phyloP scores from a whole-genome alignment of 1,140 invertebrate genomes.

The Drosophila mayri region DNA sequence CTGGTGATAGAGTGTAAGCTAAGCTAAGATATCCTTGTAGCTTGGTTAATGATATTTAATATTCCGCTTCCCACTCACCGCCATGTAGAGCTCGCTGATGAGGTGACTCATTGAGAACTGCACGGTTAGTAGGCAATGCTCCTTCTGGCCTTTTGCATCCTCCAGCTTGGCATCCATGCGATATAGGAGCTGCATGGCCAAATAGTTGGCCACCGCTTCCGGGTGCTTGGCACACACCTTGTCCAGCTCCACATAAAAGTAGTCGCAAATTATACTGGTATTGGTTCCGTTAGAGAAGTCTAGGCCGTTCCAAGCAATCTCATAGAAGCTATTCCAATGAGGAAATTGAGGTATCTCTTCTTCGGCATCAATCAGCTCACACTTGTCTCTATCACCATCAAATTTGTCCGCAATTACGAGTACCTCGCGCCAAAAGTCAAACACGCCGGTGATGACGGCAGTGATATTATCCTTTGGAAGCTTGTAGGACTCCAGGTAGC shows the following conservation, averaged over 20 bases:
- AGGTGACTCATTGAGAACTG: constrained; percentile 42
- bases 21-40: too few species aligned
- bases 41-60: too few species aligned
- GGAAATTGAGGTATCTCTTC: constrained; percentile 1
- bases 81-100: constrained; percentile 58
- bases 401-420: constrained; percentile 57
- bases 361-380: neutral
- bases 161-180: constrained; percentile 65
- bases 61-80: constrained; percentile 22
- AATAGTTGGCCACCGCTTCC: constrained; percentile 69
- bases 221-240: constrained; percentile 60
- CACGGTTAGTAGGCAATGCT: constrained; percentile 54
- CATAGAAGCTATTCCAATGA: constrained; percentile 59
- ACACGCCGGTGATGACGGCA: constrained; percentile 53
- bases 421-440: constrained; percentile 66
- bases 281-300: constrained; percentile 14
- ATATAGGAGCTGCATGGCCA: constrained; percentile 69
- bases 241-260: constrained; percentile 61
- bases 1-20: too few species aligned
- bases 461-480: constrained; percentile 50
- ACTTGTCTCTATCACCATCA: constrained; percentile 40
- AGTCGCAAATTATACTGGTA: constrained; percentile 38
- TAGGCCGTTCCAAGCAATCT: constrained; percentile 67
- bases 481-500: constrained; percentile 54
- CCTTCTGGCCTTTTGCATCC: constrained; percentile 76